Base-by-base conservation (phyloP, 2,113 vertebrate species). In the Numida meleagris region DNA sequence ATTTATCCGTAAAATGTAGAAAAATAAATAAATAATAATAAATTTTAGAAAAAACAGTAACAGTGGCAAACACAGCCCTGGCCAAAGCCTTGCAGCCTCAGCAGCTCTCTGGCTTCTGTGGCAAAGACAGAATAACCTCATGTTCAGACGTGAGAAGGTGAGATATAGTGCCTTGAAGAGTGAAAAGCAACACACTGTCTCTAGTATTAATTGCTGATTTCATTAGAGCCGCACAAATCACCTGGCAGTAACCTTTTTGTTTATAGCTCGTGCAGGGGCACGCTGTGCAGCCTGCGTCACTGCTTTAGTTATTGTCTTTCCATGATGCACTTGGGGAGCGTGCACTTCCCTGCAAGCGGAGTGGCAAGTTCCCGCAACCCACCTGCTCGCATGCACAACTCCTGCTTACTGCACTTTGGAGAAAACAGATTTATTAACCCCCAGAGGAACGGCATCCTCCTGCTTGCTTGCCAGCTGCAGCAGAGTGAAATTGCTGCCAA, bases 301-400 rank as follows among this genome's bases (percentile, higher is more conserved):
- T 72, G 12, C 57, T 83, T 78, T 21, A 91, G 70, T 94, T 95
- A 83, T 14, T 88, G 85, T 13, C 76, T 91, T 95, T 97, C 91
- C 91, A 45, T 95, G 91, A 94, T 91, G 94, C 65, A 55, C 73
- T 82, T 48, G 36, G 15, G 48, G 70, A 86, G 65, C 5, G 4
- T 66, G 40, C 34, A 45, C 51, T 65, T 78, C 42, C 66, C 80
- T 45, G 65, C 46, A 91, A 83, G 59, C 0, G 1, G 45, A 74
- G 85, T 79, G 91, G 79, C 46, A 45, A 86, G 79, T 91, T 95
- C 88, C 85, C 88, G 21, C 83, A 93, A 43, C 13, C 62, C 65
- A 89, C 75, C 82, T 83, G 24, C 13, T 86, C 33, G 40, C 94
- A 86, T n/a, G 75, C 67, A 95, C 79, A 58, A 74, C 63, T 62